Percentiles rank a stretch among this genome's conserved stretches.
Conservation (phyloP, 2,888 invertebrate species). For the Xylota segnis region DNA sequence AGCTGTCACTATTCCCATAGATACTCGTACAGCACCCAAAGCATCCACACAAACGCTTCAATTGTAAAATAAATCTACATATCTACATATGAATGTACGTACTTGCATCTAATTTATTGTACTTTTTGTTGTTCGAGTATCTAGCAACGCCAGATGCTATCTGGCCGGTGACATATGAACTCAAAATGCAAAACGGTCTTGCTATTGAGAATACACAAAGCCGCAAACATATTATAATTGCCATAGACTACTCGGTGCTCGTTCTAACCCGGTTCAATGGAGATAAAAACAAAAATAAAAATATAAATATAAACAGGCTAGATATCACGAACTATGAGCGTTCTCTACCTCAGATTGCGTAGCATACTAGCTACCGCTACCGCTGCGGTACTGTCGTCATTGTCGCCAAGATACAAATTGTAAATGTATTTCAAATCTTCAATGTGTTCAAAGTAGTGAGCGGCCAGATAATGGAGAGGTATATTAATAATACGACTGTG, state of each 20-base stretch:
- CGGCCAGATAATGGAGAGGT: conserved; percentile 54
- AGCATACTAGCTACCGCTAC: conserved; percentile 7
- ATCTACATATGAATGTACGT: conserved; percentile 2
- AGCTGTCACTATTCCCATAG: conserved; percentile 16
- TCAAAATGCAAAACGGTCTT: conserved; percentile 17
- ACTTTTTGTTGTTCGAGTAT: background rate
- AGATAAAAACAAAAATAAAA: conserved; percentile 21
- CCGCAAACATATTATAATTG: conserved; percentile 32
- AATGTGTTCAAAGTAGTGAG: conserved; percentile 32
- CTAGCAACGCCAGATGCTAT: conserved; percentile 20
- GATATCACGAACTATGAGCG: conserved; percentile 19
- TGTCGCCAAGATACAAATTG: conserved; percentile 53
- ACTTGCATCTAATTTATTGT: background rate
- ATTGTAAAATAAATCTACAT: background rate
- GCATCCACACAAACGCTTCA: background rate
- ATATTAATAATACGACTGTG: conserved; percentile 64
- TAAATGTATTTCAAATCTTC: conserved; percentile 64
- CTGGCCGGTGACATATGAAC: conserved; percentile 40
- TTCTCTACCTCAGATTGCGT: conserved; percentile 27
- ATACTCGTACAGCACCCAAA: background rate
- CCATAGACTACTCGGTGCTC: conserved; percentile 5
- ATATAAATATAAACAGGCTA: background rate
- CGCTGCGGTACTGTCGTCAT: background rate
- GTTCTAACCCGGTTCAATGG: conserved; percentile 18
- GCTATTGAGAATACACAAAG: conserved; percentile 11